Evolutionary conservation across 2,888 invertebrate species (phyloP).

Genomic region (Muscina levida): DNA sequence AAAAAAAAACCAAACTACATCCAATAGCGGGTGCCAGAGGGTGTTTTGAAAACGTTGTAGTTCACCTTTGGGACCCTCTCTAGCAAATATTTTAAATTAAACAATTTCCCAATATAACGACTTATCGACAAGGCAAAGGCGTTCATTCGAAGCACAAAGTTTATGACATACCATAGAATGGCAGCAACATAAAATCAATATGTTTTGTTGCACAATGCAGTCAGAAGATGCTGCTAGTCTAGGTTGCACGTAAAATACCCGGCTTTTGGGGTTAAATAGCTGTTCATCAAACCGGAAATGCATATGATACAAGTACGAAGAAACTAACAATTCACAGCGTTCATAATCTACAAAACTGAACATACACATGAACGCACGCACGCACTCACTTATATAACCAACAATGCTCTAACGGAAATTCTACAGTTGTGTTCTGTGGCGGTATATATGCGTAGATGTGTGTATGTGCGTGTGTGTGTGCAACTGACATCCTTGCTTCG

Average conservation of each 20-base stretch:
- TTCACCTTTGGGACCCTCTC: background rate
- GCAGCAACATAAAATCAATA: constrained; percentile 39
- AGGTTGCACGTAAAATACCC: background rate
- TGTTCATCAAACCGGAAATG: constrained; percentile 58
- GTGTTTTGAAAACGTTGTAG: background rate
- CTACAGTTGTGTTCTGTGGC: constrained; percentile 6
- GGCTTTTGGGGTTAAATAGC: constrained; percentile 22
- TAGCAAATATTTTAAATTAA: constrained; percentile 4
- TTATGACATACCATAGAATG: too few species aligned
- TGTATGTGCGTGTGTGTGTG: background rate
- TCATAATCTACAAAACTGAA: constrained; percentile 36
- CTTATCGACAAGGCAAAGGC: background rate
- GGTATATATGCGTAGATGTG: too few species aligned
- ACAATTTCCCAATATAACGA: background rate
- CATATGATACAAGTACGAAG: constrained; percentile 45
- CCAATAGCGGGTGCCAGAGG: background rate
- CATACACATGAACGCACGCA: background rate
- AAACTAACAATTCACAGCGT: constrained; percentile 11
- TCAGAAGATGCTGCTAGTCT: background rate
- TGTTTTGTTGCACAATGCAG: constrained; percentile 18
- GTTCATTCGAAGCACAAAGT: too few species aligned
- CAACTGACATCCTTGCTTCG: background rate
- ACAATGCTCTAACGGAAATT: background rate
- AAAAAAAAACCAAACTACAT: constrained; percentile 7
- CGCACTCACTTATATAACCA: constrained; percentile 23